These are phyloP conservation scores for Brachionus koreanus DNA, from an alignment of 1,140 invertebrate species.

Conservation along the genomic window DNA sequence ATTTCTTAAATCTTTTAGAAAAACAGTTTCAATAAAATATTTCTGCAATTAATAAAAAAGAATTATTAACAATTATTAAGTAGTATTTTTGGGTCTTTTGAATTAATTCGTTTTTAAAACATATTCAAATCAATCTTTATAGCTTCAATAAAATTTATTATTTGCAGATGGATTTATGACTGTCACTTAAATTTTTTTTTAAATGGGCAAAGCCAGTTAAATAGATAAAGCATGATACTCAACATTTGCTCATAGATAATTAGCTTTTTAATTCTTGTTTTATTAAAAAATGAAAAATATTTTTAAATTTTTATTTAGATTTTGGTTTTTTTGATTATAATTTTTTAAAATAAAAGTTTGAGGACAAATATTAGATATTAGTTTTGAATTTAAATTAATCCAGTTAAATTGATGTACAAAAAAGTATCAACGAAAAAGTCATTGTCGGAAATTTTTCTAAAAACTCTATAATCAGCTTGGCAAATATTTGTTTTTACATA, in stretches of 20 bases:
- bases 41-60: not conserved
- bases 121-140: not conserved
- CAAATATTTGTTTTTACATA: not conserved
- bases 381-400: not conserved
- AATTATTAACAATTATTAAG: too few species aligned
- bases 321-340: too few species aligned
- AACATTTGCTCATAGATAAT: too few species aligned
- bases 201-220: not conserved
- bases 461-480: not conserved
- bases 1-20: not conserved
- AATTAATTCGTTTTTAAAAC: not conserved
- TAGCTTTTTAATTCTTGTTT: too few species aligned
- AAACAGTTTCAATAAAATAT: not conserved
- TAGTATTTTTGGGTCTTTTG: not conserved
- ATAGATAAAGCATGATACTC: not conserved
- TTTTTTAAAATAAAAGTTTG: too few species aligned
- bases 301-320: too few species aligned
- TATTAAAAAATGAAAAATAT: too few species aligned
- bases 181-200: not conserved
- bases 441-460: not conserved
- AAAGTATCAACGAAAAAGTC: not conserved
- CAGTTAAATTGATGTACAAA: not conserved
- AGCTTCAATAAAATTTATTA: not conserved
- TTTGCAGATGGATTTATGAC: not conserved
- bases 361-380: too few species aligned